phyloP scores from a whole-genome alignment of 1,140 invertebrate genomes.

The Papilio glaucus region DNA sequence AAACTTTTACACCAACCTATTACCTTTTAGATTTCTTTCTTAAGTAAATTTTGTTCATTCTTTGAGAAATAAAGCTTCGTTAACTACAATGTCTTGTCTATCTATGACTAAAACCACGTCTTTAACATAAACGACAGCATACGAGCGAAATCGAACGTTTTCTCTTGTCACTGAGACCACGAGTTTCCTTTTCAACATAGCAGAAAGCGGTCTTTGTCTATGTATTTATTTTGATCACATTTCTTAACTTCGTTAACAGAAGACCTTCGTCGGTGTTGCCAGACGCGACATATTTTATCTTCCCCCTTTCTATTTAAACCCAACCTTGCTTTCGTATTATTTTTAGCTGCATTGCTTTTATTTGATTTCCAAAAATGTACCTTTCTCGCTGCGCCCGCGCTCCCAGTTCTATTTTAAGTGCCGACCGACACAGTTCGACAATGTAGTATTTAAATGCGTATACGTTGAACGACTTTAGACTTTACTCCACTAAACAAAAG shows the following conservation, averaged over 20 bases:
- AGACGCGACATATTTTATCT: constrained; percentile 39
- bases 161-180: constrained; percentile 4
- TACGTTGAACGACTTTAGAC: constrained; percentile 56
- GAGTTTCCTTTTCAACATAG: constrained; percentile 13
- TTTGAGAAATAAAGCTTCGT: too few relatives aligned
- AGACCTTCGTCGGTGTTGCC: constrained; percentile 4
- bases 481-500: constrained; percentile 45
- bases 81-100: too few relatives aligned
- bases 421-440: constrained; percentile 58
- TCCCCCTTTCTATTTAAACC: constrained; percentile 57
- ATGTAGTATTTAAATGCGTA: constrained; percentile 57
- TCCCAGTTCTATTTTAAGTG: constrained; percentile 71
- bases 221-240: neutral
- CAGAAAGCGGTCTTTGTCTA: constrained; percentile 2
- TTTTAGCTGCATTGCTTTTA: constrained; percentile 69
- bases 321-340: constrained; percentile 69
- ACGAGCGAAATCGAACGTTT: constrained; percentile 5
- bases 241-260: neutral
- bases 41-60: too few relatives aligned
- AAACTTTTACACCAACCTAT: too few relatives aligned
- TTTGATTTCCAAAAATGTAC: constrained; percentile 81
- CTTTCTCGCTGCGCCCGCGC: constrained; percentile 68
- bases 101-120: neutral
- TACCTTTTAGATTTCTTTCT: too few relatives aligned
- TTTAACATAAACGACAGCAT: neutral